A percentile compares a stretch with the other conserved stretches of the same genome.
These are phyloP conservation scores for Drosophila affinis DNA, from an alignment of 2,888 invertebrate genomes.

Conservation along the genomic window DNA sequence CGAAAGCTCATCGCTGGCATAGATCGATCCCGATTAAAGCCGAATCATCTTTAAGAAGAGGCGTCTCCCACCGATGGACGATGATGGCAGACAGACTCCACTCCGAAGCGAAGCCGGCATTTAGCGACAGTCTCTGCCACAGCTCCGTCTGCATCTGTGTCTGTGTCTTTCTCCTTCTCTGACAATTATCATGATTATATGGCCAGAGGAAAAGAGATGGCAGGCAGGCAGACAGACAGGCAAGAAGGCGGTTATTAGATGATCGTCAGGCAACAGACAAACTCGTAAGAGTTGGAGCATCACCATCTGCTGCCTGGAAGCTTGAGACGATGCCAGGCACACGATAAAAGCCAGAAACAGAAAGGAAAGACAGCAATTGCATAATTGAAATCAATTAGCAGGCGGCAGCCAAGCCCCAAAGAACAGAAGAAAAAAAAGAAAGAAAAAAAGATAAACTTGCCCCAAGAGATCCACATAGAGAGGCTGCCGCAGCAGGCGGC, in stretches of 20 bases:
- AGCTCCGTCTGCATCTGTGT: conserved; percentile 11
- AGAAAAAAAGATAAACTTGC: conserved; percentile 4
- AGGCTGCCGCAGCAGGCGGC: conserved; percentile 12
- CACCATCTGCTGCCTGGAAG: conserved; percentile 9
- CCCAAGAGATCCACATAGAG: conserved; percentile 1
- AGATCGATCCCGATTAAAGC: conserved; percentile 25
- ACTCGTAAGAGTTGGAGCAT: conserved; percentile 30
- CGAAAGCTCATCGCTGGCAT: conserved; percentile 8
- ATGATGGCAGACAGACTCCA: conserved; percentile 14
- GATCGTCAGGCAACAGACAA: conserved; percentile 50
- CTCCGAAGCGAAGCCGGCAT: conserved; percentile 33
- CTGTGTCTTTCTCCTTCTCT: conserved; percentile 10
- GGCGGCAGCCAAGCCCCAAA: conserved; percentile 35
- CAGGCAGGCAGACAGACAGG: conserved; percentile 10
- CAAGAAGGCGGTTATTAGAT: conserved; percentile 71
- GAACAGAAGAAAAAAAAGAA: conserved; percentile 16
- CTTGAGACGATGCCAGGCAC: conserved; percentile 46
- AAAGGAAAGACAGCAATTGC: conserved; percentile 61
- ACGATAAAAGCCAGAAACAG: conserved; percentile 44
- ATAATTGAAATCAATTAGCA: conserved; percentile 76
- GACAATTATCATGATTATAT: conserved; percentile 74
- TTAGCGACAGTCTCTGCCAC: conserved; percentile 58
- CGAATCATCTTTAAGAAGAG: conserved; percentile 37
- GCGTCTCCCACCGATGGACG: conserved; percentile 61
- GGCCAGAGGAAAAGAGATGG: conserved; percentile 41